phyloP scores from a whole-genome alignment of 2,113 vertebrate species.

The Falco punctatus region DNA sequence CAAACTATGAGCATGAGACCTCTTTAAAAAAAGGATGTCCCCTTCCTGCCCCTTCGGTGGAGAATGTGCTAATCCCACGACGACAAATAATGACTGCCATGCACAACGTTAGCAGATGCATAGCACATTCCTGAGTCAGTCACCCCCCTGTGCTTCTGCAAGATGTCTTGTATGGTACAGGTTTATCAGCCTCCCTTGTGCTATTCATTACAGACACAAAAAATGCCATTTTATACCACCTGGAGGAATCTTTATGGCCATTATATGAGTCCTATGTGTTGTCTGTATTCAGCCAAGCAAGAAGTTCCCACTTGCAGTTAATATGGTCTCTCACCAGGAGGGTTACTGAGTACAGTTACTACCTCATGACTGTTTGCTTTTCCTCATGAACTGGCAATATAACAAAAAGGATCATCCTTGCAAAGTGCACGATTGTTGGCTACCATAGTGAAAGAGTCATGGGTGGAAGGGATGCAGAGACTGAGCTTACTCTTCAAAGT shows the following conservation, averaged over 20 bases:
- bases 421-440: background rate
- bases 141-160: background rate
- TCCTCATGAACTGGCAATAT: background rate
- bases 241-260: background rate
- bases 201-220: background rate
- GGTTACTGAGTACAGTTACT: background rate
- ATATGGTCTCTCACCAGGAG: background rate
- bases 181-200: background rate
- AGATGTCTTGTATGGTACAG: background rate
- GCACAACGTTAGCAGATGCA: background rate
- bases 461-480: background rate
- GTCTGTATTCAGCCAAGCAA: background rate
- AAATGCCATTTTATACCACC: background rate
- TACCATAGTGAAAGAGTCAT: background rate
- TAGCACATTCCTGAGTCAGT: rapidly evolving
- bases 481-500: background rate
- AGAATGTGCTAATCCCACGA: background rate
- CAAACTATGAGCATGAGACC: background rate
- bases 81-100: background rate
- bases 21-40: background rate
- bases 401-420: background rate
- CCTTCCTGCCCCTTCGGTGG: background rate
- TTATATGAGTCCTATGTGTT: background rate
- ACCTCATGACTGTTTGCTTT: background rate
- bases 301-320: background rate